Percentiles rank a stretch among this genome's conserved stretches.
phyloP scores from a whole-genome alignment of 2,113 vertebrate species.

The Cyprinodon variegatus region DNA sequence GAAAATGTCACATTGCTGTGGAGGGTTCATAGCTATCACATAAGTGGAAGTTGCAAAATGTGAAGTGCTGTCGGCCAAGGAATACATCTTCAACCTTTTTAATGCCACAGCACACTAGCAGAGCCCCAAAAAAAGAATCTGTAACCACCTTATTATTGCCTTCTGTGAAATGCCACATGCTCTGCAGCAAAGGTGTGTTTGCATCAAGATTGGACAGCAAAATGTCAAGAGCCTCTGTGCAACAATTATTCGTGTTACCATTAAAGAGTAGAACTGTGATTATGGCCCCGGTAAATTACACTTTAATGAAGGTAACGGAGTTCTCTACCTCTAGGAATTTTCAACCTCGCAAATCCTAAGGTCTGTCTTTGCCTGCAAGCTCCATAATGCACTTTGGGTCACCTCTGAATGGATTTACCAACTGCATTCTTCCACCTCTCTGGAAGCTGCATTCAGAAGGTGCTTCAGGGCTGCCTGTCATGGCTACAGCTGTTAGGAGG shows the following conservation, averaged over 20 bases:
- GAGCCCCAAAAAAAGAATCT: slow-evolving; percentile 1
- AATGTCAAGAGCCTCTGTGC: slow-evolving; percentile 64
- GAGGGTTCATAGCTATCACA: slow-evolving; percentile 29
- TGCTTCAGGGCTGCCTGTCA: slow-evolving; percentile 22
- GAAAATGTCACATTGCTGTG: slow-evolving; percentile 54
- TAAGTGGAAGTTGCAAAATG: slow-evolving; percentile 12
- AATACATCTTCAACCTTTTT: slow-evolving; percentile 37
- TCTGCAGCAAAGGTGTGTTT: slow-evolving; percentile 42
- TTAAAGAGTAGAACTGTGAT: slow-evolving; percentile 16
- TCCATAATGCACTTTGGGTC: background rate
- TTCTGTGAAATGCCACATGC: slow-evolving; percentile 53
- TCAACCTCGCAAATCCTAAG: background rate
- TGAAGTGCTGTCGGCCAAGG: slow-evolving; percentile 32
- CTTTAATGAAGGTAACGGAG: slow-evolving; percentile 36
- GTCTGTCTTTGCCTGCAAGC: background rate
- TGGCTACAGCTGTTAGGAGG: slow-evolving; percentile 36
- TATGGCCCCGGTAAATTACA: slow-evolving; percentile 6
- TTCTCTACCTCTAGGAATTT: slow-evolving; percentile 2
- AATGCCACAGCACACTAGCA: slow-evolving; percentile 19
- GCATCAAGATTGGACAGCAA: slow-evolving; percentile 28
- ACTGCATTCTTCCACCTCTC: slow-evolving; percentile 9
- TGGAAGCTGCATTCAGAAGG: slow-evolving; percentile 8
- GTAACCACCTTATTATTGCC: slow-evolving; percentile 40
- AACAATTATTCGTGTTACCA: slow-evolving; percentile 8
- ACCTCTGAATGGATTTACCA: slow-evolving; percentile 30